Conservation (phyloP, 1,140 invertebrate species). For the Drosophila quadrilineata region DNA sequence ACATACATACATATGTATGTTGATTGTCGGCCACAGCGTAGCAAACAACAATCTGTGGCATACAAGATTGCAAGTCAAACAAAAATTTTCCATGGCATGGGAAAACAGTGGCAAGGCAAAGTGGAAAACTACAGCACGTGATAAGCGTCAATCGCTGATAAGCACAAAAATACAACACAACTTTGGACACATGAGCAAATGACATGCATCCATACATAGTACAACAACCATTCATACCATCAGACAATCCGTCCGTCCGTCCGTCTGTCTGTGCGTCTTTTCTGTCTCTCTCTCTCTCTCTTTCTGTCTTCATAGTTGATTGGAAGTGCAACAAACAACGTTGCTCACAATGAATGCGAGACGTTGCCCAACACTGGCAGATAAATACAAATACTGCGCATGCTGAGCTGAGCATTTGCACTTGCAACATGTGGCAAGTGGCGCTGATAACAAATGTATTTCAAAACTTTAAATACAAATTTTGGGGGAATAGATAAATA, state of each 20-base stretch:
- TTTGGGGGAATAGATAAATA: too few species aligned
- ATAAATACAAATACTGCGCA: too few species aligned
- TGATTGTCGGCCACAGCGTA: too few species aligned
- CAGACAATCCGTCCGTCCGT: slow-evolving; percentile 25
- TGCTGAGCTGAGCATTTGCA: too few species aligned
- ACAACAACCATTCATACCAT: slow-evolving; percentile 5
- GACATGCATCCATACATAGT: slow-evolving; percentile 1
- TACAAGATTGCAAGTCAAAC: too few species aligned
- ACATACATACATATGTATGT: too few species aligned
- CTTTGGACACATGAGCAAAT: slow-evolving; percentile 12
- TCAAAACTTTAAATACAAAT: too few species aligned
- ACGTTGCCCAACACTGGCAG: background rate
- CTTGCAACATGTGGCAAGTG: too few species aligned
- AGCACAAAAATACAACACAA: slow-evolving; percentile 26
- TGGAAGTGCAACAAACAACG: slow-evolving; percentile 51
- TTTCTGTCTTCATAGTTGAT: slow-evolving; percentile 34
- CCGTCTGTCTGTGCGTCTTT: too few species aligned
- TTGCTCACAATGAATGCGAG: slow-evolving; percentile 11
- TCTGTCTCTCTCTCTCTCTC: too few species aligned
- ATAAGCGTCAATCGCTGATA: slow-evolving; percentile 58
- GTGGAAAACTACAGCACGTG: slow-evolving; percentile 76
- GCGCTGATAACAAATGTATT: too few species aligned
- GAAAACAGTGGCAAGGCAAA: slow-evolving; percentile 39
- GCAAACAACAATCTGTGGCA: slow-evolving; percentile 14
- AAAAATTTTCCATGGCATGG: slow-evolving; percentile 62